phyloP scores from a whole-genome alignment of 2,888 invertebrate genomes.

The Philonicus albiceps region DNA sequence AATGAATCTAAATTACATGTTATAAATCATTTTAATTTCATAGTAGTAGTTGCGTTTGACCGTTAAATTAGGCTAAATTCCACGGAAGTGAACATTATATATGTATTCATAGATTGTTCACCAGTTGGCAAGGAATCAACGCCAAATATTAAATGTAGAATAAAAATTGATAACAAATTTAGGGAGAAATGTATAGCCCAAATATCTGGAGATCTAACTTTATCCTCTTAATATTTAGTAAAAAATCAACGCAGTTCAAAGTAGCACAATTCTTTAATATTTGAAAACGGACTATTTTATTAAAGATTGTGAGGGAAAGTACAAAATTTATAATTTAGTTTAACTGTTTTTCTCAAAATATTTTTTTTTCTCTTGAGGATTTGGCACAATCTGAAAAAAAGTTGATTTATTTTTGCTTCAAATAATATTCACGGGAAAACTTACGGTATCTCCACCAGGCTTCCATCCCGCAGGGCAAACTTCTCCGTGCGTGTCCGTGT shows the following conservation, averaged over 20 bases:
- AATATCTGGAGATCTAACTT: too few relatives aligned
- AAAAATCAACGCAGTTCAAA: too few relatives aligned
- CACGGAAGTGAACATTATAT: too few relatives aligned
- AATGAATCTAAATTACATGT: not conserved
- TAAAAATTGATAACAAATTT: too few relatives aligned
- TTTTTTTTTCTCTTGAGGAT: slow-evolving; percentile 80
- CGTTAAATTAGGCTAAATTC: too few relatives aligned
- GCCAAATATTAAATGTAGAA: too few relatives aligned
- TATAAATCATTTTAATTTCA: not conserved
- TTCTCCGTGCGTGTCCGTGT: slow-evolving; percentile 87
- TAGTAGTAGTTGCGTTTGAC: too few relatives aligned
- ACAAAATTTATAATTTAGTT: not conserved
- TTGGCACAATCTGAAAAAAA: slow-evolving; percentile 78
- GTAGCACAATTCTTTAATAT: too few relatives aligned
- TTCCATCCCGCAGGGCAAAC: slow-evolving; percentile 94
- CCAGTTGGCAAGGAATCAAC: too few relatives aligned
- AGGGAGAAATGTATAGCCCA: too few relatives aligned
- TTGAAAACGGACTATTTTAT: not conserved
- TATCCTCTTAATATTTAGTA: too few relatives aligned
- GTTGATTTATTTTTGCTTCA: slow-evolving; percentile 41
- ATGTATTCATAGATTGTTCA: too few relatives aligned
- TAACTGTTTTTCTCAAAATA: slow-evolving; percentile 73
- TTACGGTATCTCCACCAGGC: slow-evolving; percentile 86
- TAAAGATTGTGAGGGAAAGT: not conserved
- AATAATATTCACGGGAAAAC: slow-evolving; percentile 50